Evolutionary conservation across 2,888 invertebrate genomes (phyloP).

Genomic region (Amorpha juglandis): DNA sequence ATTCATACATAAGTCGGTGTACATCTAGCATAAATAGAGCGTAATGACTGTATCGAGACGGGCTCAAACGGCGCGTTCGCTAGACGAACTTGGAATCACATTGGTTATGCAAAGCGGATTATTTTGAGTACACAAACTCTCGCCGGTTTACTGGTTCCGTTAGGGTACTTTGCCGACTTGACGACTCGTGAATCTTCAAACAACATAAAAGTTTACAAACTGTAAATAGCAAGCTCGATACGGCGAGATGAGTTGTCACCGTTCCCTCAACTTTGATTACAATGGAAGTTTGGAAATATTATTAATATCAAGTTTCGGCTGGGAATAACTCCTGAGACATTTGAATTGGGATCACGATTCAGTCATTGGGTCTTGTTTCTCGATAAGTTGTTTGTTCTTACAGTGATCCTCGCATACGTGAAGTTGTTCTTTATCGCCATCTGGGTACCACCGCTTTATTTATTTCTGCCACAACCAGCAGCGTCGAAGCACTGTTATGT

Average conservation of each 20-base stretch:
- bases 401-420: too few species aligned
- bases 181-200: conserved; percentile 26
- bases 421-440: too few species aligned
- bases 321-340: not conserved
- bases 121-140: conserved; percentile 43
- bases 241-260: conserved; percentile 7
- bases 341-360: not conserved
- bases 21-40: conserved; percentile 34
- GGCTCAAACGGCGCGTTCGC: conserved; percentile 34
- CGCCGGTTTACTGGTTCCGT: conserved; percentile 40
- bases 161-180: conserved; percentile 31
- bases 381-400: too few species aligned
- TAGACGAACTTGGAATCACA: conserved; percentile 44
- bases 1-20: conserved; percentile 20
- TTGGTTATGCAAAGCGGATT: conserved; percentile 59
- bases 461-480: too few species aligned
- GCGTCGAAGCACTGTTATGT: too few species aligned
- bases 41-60: conserved; percentile 34
- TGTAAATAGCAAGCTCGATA: conserved; percentile 25
- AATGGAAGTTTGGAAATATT: conserved; percentile 19
- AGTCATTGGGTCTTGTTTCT: too few species aligned
- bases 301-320: not conserved
- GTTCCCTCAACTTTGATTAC: conserved; percentile 19
- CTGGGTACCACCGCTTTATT: too few species aligned
- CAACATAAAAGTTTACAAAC: conserved; percentile 27